Base-by-base conservation (phyloP, 1,140 invertebrate species). In the Adoxophyes honmai region DNA sequence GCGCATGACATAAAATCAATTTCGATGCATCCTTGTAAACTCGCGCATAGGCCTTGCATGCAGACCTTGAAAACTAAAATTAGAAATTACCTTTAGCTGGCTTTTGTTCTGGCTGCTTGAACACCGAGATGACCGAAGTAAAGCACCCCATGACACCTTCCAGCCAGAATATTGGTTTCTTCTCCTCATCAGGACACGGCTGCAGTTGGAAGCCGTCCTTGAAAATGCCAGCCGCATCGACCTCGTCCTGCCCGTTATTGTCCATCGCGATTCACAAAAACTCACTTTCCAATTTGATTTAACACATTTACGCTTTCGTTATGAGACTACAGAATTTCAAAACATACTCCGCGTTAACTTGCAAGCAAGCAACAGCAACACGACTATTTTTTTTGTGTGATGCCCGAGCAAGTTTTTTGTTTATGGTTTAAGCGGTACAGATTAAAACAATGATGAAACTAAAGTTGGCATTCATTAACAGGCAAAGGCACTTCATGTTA, bases 121-220 rank as follows among this genome's bases (percentile, higher is more conserved):
- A 85, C 15, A 82, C 21, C 0, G 76, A 71, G 15, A 73, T 55
- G 4, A 86, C 60, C 0, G 66, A 69, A 5, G 79, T 73, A 53
- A 86, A 83, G 53, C 83, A 86, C 0, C 77, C 70, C 52, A 78
- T 57, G 11, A 86, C 66, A 34, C 76, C 76, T n/a, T 65, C 74
- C 59, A 76, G 66, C 81, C 81, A 82, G 54, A 73, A 73, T 34
- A 71, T 34, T 48, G 60, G 59, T 37, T 75, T 79, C 56, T 82
- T 81, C 39, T 75, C 78, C 14, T 73, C 56, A 14, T 18, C 34
- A 48, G 42, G 38, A 15, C 52, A 11, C 1, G 16, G 55, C 9
- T 34, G 18, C n/a, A 44, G n/a, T 28, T 44, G 38, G 14, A 15
- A 15, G 18, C 10, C 33, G 54, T 56, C 54, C 37, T 56, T 56